Percentiles rank a stretch among this genome's conserved stretches.
Evolutionary conservation across 2,888 invertebrate genomes (phyloP).

Genomic region (Cheilosia grossa): DNA sequence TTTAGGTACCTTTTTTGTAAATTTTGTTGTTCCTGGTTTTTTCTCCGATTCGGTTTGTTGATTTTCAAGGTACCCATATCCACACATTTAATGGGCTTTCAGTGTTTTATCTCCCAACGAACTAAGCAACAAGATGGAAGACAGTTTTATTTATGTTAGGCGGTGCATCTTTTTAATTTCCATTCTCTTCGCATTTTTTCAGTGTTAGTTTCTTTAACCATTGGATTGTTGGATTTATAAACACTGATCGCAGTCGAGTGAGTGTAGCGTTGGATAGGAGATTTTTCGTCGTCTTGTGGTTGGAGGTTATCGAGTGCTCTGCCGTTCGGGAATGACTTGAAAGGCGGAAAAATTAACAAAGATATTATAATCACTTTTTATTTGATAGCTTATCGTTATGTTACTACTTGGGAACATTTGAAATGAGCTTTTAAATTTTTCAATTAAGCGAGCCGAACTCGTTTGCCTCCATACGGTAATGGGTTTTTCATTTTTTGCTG

Average conservation of each 20-base stretch:
- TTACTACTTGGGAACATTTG: conserved; percentile 47
- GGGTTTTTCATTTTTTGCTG: neutral
- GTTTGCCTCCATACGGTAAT: conserved; percentile 12
- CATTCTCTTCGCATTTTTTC: conserved; percentile 24
- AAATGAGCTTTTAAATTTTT: conserved; percentile 69
- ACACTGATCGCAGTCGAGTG: conserved; percentile 47
- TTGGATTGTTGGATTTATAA: conserved; percentile 58
- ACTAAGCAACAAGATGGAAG: conserved; percentile 71
- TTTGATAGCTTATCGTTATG: conserved; percentile 68
- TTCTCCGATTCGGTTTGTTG: conserved; percentile 58
- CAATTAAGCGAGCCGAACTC: conserved; percentile 45
- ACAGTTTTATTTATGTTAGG: conserved; percentile 73
- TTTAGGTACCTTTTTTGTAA: conserved; percentile 23
- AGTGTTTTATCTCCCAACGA: conserved; percentile 72
- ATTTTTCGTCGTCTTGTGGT: conserved; percentile 5
- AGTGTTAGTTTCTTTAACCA: conserved; percentile 35
- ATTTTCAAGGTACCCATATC: conserved; percentile 73
- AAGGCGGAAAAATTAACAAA: conserved; percentile 57
- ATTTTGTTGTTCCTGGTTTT: conserved; percentile 50
- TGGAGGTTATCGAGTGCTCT: conserved; percentile 29
- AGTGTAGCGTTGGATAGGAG: conserved; percentile 18
- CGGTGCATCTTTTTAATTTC: conserved; percentile 75
- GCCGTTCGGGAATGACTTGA: conserved; percentile 41
- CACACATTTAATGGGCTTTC: conserved; percentile 75
- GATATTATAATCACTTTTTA: conserved; percentile 70